Percentiles rank a stretch among this genome's conserved stretches.
Conservation (phyloP, 2,797 vertebrate genomes). For the Staurois parvus region DNA sequence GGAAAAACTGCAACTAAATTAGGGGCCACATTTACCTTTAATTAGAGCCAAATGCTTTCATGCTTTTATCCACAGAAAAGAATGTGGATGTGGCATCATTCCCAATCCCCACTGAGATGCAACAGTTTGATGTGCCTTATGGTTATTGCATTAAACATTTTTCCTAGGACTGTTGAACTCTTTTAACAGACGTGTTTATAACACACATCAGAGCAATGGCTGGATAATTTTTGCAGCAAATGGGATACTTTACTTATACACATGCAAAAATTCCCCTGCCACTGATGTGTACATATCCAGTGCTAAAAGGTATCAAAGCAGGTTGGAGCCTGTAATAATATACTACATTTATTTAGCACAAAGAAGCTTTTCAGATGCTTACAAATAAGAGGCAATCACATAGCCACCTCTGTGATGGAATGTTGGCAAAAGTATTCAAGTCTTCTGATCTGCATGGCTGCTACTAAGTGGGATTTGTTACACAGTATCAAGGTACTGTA, state of each 20-base stretch:
- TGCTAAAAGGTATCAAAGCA: conserved; percentile 35
- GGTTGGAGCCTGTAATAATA: conserved; percentile 50
- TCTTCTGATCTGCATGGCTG: conserved; percentile 53
- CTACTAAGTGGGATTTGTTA: conserved; percentile 53
- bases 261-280: conserved; percentile 37
- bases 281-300: conserved; percentile 45
- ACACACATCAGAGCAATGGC: conserved; percentile 9
- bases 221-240: conserved; percentile 44
- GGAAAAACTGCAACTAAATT: neutral
- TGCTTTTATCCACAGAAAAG: conserved; percentile 40
- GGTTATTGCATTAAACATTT: conserved; percentile 60
- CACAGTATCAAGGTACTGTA: conserved; percentile 38
- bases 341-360: conserved; percentile 53
- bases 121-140: conserved; percentile 41
- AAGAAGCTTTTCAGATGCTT: conserved; percentile 55
- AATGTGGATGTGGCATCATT: conserved; percentile 44
- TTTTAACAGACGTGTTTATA: conserved; percentile 37
- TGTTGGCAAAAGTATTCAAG: conserved; percentile 39
- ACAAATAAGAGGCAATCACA: conserved; percentile 59
- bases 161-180: conserved; percentile 35
- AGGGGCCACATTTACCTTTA: conserved; percentile 33
- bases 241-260: conserved; percentile 15
- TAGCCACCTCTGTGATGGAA: conserved; percentile 58
- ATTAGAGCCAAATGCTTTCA: conserved; percentile 49
- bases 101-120: conserved; percentile 19